phyloP scores from a whole-genome alignment of 1,140 invertebrate species.

The Zaprionus inermis region DNA sequence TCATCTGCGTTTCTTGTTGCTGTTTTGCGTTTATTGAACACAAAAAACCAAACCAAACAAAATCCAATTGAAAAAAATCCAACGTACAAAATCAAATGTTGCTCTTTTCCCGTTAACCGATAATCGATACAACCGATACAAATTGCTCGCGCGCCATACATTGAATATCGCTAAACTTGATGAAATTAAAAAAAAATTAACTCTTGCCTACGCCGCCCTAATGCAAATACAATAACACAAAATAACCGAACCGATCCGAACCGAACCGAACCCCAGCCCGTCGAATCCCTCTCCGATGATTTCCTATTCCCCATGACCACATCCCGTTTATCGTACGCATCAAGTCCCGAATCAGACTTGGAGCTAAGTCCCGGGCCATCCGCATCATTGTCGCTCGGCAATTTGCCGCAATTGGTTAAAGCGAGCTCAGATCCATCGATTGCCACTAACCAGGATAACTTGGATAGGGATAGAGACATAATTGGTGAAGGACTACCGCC shows the following conservation, averaged over 20 bases:
- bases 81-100: constrained; percentile 41
- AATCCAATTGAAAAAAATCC: constrained; percentile 22
- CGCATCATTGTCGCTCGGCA: constrained; percentile 85
- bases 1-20: constrained; percentile 77
- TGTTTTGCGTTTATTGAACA: constrained; percentile 61
- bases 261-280: constrained; percentile 85
- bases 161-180: constrained; percentile 29
- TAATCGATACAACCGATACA: constrained; percentile 26
- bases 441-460: constrained; percentile 87
- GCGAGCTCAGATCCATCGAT: constrained; percentile 94
- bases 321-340: constrained; percentile 95
- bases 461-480: constrained; percentile 86
- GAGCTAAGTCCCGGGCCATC: constrained; percentile 92
- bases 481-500: constrained; percentile 87
- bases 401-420: constrained; percentile 89
- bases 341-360: constrained; percentile 97
- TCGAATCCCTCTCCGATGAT: constrained; percentile 95
- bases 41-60: constrained; percentile 13
- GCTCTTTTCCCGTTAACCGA: constrained; percentile 43
- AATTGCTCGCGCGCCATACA: constrained; percentile 53
- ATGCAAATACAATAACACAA: constrained; percentile 25
- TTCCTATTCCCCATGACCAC: constrained; percentile 99
- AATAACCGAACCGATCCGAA: constrained; percentile 27
- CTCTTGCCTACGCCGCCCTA: constrained; percentile 50
- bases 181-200: constrained; percentile 38